Percentiles rank a stretch among this genome's conserved stretches.
Conservation (phyloP, 2,797 vertebrate species). For the Labeo calbasu region DNA sequence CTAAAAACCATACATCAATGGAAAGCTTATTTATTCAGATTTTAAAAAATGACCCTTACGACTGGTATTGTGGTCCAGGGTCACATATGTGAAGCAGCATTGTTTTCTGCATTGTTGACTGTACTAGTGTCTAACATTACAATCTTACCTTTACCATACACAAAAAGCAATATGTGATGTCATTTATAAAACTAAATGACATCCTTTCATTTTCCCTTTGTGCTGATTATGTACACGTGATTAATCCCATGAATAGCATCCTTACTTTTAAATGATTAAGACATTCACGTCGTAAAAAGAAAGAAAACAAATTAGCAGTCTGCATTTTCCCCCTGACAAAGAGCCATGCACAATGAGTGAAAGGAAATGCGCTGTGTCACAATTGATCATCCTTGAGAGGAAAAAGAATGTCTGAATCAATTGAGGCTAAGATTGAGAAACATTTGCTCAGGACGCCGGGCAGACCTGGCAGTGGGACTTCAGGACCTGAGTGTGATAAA, state of each 20-base stretch:
- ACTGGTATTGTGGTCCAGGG: too few species aligned
- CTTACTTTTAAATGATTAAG: constrained; percentile 18
- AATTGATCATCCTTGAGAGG: constrained; percentile 85
- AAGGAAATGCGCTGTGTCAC: constrained; percentile 89
- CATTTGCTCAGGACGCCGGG: constrained; percentile 76
- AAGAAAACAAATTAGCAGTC: constrained; percentile 9
- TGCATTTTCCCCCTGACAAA: constrained; percentile 28
- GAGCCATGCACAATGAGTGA: constrained; percentile 51
- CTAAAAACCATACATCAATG: too few species aligned
- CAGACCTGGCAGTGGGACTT: constrained; percentile 76
- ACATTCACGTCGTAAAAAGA: not conserved
- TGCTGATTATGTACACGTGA: not conserved
- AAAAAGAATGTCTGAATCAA: constrained; percentile 88
- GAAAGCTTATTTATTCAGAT: too few species aligned
- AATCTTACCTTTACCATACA: not conserved
- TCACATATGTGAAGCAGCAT: not conserved
- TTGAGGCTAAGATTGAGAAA: constrained; percentile 75
- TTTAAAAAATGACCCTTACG: too few species aligned
- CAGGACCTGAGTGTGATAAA: constrained; percentile 83
- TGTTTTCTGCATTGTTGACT: not conserved
- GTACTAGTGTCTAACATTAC: not conserved
- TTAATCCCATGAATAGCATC: not conserved
- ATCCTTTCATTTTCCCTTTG: not conserved
- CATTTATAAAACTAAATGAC: constrained; percentile 1
- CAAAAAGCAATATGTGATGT: not conserved